Evolutionary conservation across 2,797 vertebrate genomes (phyloP).

Genomic region (Aphelocoma californica): DNA sequence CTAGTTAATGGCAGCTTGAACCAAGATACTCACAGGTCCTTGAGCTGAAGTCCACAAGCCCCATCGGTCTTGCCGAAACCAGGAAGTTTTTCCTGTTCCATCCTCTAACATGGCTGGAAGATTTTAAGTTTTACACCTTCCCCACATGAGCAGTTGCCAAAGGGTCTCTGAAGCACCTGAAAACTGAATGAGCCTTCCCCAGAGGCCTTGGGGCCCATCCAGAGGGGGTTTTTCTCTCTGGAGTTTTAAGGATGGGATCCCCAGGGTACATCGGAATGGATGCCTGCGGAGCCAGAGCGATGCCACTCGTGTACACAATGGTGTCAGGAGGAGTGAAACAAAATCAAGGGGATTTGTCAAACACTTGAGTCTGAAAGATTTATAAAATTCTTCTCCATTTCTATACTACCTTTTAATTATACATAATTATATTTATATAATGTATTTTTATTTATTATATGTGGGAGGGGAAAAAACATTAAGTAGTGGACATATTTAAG

Average conservation of each 20-base stretch:
- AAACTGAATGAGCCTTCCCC: background rate
- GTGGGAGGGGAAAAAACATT: too few species aligned
- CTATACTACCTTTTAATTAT: background rate
- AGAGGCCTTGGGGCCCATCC: background rate
- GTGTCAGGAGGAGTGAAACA: background rate
- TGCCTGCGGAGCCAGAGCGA: accelerated
- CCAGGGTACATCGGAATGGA: accelerated
- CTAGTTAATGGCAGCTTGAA: background rate
- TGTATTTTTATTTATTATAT: background rate
- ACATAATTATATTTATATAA: background rate
- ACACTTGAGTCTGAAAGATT: background rate
- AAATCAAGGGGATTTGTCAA: background rate
- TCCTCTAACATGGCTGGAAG: accelerated
- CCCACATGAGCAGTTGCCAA: background rate
- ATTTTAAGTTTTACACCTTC: background rate
- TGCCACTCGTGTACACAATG: accelerated
- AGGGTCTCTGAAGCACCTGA: background rate
- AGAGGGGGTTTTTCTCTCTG: accelerated
- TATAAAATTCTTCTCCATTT: background rate
- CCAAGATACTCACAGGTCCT: background rate
- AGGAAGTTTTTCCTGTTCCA: accelerated
- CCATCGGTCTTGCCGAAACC: accelerated
- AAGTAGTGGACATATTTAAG: background rate
- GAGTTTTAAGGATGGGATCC: background rate
- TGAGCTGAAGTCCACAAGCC: background rate